Evolutionary conservation across 1,140 invertebrate species (phyloP).

Genomic region (Psilanteris sp.): DNA sequence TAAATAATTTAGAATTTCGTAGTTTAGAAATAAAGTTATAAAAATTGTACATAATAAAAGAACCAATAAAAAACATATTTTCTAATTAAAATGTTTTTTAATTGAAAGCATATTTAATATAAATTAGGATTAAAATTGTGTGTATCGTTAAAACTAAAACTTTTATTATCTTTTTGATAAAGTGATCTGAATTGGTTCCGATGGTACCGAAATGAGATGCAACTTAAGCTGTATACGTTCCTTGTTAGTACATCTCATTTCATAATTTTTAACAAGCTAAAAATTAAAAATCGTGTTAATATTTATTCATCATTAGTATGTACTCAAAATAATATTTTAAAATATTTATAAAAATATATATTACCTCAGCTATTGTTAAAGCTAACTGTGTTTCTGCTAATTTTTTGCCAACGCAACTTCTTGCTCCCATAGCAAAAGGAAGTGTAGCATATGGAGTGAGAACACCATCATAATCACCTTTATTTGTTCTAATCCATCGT

Average conservation of each 20-base stretch:
- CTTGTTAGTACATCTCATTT: slow-evolving; percentile 79
- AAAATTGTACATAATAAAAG: no score
- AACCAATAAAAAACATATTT: no score
- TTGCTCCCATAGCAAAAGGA: slow-evolving; percentile 89
- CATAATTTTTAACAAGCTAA: slow-evolving; percentile 79
- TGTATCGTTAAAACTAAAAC: no score
- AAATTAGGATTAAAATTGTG: no score
- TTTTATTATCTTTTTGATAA: slow-evolving; percentile 27
- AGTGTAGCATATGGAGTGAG: slow-evolving; percentile 85
- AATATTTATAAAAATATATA: no score
- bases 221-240: slow-evolving; percentile 80
- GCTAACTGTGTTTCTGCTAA: slow-evolving; percentile 88
- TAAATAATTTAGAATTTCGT: no score
- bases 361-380: slow-evolving; percentile 83
- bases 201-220: slow-evolving; percentile 82
- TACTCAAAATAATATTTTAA: no score
- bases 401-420: slow-evolving; percentile 90
- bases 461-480: slow-evolving; percentile 77
- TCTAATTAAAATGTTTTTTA: no score
- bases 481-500: slow-evolving; percentile 85
- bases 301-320: no score
- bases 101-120: no score
- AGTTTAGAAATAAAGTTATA: no score
- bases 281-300: slow-evolving; percentile 59
- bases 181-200: slow-evolving; percentile 77